These are phyloP conservation scores for Megalurothrips usitatus DNA, from an alignment of 2,888 invertebrate genomes.

Conservation along the genomic window DNA sequence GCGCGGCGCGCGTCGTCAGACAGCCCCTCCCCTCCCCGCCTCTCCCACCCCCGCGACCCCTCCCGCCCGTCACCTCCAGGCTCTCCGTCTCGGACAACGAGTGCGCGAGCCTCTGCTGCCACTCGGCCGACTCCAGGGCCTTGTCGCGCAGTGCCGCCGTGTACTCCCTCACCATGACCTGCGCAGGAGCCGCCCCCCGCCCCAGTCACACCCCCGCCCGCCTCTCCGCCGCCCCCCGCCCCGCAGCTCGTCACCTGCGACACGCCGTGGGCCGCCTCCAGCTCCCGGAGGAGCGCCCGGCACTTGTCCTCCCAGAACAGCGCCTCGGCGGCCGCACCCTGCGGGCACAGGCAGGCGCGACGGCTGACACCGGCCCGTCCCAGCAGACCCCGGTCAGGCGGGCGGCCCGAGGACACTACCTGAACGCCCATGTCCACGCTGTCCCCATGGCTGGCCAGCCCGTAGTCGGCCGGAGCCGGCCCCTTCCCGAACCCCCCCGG, in stretches of 20 bases:
- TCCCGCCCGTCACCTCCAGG: neutral
- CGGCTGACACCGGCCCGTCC: too few relatives aligned
- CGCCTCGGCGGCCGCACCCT: neutral
- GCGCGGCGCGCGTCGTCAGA: neutral
- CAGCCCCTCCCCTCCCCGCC: neutral
- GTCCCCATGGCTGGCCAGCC: too few relatives aligned
- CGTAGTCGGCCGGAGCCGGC: too few relatives aligned
- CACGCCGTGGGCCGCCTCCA: neutral
- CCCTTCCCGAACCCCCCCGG: neutral
- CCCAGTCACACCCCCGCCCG: too few relatives aligned
- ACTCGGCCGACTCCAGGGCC: neutral
- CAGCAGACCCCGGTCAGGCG: neutral
- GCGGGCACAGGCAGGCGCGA: neutral
- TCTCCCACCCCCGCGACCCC: neutral
- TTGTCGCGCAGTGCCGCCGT: neutral
- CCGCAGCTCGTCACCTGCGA: neutral
- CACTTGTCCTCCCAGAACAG: constrained; percentile 21
- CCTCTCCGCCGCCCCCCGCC: too few relatives aligned
- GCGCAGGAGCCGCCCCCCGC: neutral
- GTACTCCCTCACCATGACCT: neutral
- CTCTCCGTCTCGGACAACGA: neutral
- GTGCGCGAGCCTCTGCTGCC: neutral
- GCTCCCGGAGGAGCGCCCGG: neutral
- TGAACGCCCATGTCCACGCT: neutral
- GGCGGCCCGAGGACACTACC: neutral